Base-by-base conservation (phyloP, 2,113 vertebrate genomes). In the Mustela lutreola region DNA sequence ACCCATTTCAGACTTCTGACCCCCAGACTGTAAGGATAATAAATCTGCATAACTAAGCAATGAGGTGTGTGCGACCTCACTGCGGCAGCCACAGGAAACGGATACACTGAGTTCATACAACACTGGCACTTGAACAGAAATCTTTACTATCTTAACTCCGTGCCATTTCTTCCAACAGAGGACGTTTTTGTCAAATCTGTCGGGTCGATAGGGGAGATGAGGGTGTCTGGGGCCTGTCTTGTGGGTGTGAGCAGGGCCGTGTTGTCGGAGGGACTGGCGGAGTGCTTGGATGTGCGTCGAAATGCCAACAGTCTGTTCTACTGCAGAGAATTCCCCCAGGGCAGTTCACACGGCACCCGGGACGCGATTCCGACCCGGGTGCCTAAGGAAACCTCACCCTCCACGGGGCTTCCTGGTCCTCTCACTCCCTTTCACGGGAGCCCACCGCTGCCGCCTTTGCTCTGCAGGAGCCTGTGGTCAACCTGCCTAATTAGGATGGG, bases 401-500 rank as follows among this genome's bases (percentile, higher is more conserved):
- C 50, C 33, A 36, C 1, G 11, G 26, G 89, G 48, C 16, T 50
- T 53, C n/a, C 63, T 2, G 1, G 21, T 18, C 22, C 36, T 39
- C 82, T 28, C 1, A 0, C 39, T 1, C 16, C 56, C 78, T 58
- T n/a, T 33, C 22, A 21, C 26, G n/a, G 24, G 31, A 60, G 11
- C 26, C 3, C 0, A 31, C 2, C 73, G 28, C 60, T 73, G 45
- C 50, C 7, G 56, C 42, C 67, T 95, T 75, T 82, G 71, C 65
- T 91, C 91, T 45, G 48, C 4, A 2, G 89, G 63, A 97, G 70
- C 21, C 82, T 81, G 56, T 85, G 73, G 85, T 93, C 97, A 93
- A n/a, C 58, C 81, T 89, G 94, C 81, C 86, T 96, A 94, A 94
- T 94, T 80, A 96, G 85, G 75, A 75, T 28, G 39, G 48, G 15